Base-by-base conservation (phyloP, 2,113 vertebrate species). In the Carollia perspicillata region DNA sequence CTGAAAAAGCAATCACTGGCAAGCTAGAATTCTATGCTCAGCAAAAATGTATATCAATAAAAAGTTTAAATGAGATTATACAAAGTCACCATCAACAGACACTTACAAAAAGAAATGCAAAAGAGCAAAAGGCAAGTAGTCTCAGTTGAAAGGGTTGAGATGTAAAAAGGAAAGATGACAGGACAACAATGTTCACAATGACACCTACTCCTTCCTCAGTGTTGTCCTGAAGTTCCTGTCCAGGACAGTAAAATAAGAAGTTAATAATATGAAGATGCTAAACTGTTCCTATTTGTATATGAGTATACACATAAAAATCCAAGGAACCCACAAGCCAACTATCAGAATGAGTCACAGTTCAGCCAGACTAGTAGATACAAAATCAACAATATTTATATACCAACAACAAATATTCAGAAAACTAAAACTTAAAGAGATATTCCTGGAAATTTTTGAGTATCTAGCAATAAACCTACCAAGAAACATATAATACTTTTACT, bases 391-490 rank as follows among this genome's bases (percentile, higher is more conserved):
- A 63, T 79, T 51, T 95, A 28, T 79, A 60, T 65, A n/a, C 26
- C 71, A 51, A n/a, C 49, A 60, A 94, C n/a, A 85, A 51, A n/a
- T 71, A 60, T 78, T 90, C 13, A 49, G 58, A 85, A 51, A 85
- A 40, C 69, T 60, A 49, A 90, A 63, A 84, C 28, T 75, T 80
- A 79, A 68, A 77, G 35, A 78, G n/a, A 40, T n/a, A 69, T 17
- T 47, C 58, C 66, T 49, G 14, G n/a, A 60, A 77, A 69, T 5
- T n/a, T 77, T 84, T 18, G 60, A 78, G 23, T 68, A 42, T 40
- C 26, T 84, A 84, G 37, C 84, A 94, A 84, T n/a, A 77, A 84
- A 58, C 66, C 7, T 81, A 85, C 12, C 42, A 84, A 90, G 65
- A 84, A 37, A 75, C 8, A 20, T 84, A 0, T 17, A 53, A 42